phyloP scores from a whole-genome alignment of 2,113 vertebrate genomes.

The human region GRCh38 chr20:50636501-50637000 shows the following conservation, averaged over 20 bases:
- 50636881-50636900: constrained; percentile 30
- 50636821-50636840: neutral
- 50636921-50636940: constrained; percentile 64
- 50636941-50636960: constrained; percentile 41
- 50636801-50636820: neutral
- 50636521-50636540: neutral
- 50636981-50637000: constrained; percentile 73
- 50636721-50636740: neutral
- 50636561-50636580: constrained; percentile 34
- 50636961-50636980: constrained; percentile 53
- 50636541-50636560: neutral
- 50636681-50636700: accelerated
- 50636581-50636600: constrained; percentile 25
- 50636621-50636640: neutral
- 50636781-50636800: constrained; percentile 18
- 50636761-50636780: neutral
- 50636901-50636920: constrained; percentile 45
- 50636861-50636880: constrained; percentile 72
- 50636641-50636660: neutral
- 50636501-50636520: neutral
- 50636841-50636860: constrained; percentile 80
- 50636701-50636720: neutral
- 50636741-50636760: neutral
- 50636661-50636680: neutral
- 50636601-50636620: neutral